Evolutionary conservation across 1,140 invertebrate species (phyloP).

Genomic region (Subanguina moxae): DNA sequence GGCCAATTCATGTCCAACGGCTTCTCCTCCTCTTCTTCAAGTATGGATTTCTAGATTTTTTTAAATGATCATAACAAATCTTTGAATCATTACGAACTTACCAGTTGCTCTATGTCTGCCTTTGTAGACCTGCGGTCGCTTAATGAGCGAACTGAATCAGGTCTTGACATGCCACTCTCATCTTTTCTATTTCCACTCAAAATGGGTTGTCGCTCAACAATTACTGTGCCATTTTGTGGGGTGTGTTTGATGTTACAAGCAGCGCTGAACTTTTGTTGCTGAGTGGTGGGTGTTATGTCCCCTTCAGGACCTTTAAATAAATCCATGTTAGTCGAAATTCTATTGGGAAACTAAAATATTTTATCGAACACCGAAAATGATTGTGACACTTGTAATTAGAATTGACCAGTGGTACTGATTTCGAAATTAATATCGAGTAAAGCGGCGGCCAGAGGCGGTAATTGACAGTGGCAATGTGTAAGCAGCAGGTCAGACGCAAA

Average conservation of each 20-base stretch:
- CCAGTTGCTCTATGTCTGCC: slow-evolving; percentile 36
- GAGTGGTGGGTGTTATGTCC: not conserved
- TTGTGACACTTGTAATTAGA: no score
- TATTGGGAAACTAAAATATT: no score
- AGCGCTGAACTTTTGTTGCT: slow-evolving; percentile 6
- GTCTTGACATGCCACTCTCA: not conserved
- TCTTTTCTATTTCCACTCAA: not conserved
- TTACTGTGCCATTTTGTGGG: slow-evolving; percentile 4
- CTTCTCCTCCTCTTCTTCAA: slow-evolving; percentile 63
- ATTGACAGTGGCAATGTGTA: no score
- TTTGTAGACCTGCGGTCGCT: slow-evolving; percentile 36
- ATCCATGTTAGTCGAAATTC: no score
- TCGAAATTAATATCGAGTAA: no score
- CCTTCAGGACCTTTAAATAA: slow-evolving; percentile 9
- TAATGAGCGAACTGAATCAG: not conserved
- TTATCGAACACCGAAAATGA: no score
- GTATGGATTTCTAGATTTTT: slow-evolving; percentile 10
- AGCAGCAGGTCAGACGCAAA: no score
- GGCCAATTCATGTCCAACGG: slow-evolving; percentile 66
- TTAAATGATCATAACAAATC: not conserved
- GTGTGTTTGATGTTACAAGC: not conserved
- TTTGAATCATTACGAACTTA: not conserved
- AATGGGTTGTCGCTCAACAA: slow-evolving; percentile 4
- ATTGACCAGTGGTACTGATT: no score
- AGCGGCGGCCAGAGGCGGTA: no score